Percentiles rank a stretch among this genome's conserved stretches.
Evolutionary conservation across 2,888 invertebrate genomes (phyloP).

Genomic region (Drosophila austrosaltans): DNA sequence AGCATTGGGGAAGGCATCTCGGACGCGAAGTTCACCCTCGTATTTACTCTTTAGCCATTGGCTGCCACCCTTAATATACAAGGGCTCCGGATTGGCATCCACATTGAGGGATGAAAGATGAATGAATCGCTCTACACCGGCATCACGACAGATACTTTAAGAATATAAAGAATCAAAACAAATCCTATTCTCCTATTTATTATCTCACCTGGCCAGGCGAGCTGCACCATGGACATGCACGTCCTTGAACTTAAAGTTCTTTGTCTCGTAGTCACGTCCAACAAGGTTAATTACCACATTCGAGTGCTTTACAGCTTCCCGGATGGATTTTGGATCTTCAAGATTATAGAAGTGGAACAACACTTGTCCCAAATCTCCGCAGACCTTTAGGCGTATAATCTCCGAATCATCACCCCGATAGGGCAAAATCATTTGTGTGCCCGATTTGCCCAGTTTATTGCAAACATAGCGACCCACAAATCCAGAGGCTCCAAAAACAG

Average conservation of each 20-base stretch:
- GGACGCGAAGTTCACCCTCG: slow-evolving; percentile 94
- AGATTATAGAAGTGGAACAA: slow-evolving; percentile 94
- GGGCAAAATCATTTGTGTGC: slow-evolving; percentile 95
- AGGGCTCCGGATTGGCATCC: slow-evolving; percentile 87
- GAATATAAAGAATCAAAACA: slow-evolving; percentile 2
- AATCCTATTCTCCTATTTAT: slow-evolving; percentile 39
- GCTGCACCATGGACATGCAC: slow-evolving; percentile 94
- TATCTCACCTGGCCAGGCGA: slow-evolving; percentile 88
- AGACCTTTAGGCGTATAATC: slow-evolving; percentile 90
- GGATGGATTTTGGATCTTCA: slow-evolving; percentile 93
- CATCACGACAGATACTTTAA: slow-evolving; percentile 86
- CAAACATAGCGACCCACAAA: slow-evolving; percentile 94
- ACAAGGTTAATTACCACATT: slow-evolving; percentile 98
- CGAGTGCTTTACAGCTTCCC: slow-evolving; percentile 94
- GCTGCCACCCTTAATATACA: slow-evolving; percentile 90
- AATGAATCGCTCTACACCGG: slow-evolving; percentile 95
- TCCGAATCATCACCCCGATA: slow-evolving; percentile 95
- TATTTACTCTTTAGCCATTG: slow-evolving; percentile 91
- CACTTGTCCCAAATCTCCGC: slow-evolving; percentile 98
- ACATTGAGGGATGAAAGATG: slow-evolving; percentile 96
- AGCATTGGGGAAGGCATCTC: slow-evolving; percentile 97
- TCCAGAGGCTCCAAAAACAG: slow-evolving; percentile 97
- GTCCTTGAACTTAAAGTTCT: slow-evolving; percentile 93
- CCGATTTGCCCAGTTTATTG: slow-evolving; percentile 94
- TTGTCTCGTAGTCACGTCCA: slow-evolving; percentile 96